Percentiles rank a stretch among this genome's conserved stretches.
Evolutionary conservation across 2,797 vertebrate species (phyloP).

Genomic region (Girardinus metallicus): DNA sequence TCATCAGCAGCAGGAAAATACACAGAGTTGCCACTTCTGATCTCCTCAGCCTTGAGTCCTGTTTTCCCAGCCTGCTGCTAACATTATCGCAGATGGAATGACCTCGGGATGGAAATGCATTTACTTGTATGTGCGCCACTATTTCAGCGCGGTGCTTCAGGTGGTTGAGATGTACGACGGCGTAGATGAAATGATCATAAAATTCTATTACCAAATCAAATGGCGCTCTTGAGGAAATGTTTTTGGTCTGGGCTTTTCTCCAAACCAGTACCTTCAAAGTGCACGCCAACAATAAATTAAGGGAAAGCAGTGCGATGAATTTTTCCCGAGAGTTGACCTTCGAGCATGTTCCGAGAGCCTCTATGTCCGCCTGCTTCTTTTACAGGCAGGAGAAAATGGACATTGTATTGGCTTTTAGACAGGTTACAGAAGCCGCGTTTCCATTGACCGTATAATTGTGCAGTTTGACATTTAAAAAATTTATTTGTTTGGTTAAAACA

Average conservation of each 20-base stretch:
- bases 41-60: constrained; percentile 44
- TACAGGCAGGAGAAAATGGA: constrained; percentile 20
- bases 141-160: constrained; percentile 38
- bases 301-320: constrained; percentile 49
- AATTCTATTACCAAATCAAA: constrained; percentile 75
- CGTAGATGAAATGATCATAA: constrained; percentile 66
- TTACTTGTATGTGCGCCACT: constrained; percentile 41
- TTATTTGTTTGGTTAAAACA: no score
- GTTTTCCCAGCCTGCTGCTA: constrained; percentile 44
- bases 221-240: constrained; percentile 68
- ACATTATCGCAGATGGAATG: constrained; percentile 47
- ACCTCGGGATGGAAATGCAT: constrained; percentile 56
- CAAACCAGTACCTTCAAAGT: constrained; percentile 76
- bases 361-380: constrained; percentile 17
- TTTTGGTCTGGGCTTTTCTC: constrained; percentile 72
- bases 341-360: constrained; percentile 39
- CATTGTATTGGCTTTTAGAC: constrained; percentile 24
- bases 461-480: no score
- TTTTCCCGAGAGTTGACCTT: constrained; percentile 65
- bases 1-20: constrained; percentile 48
- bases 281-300: constrained; percentile 63
- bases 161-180: constrained; percentile 57
- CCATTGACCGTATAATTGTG: no score
- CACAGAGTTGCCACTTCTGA: constrained; percentile 33
- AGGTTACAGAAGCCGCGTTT: neutral